Evolutionary conservation across 2,113 vertebrate species (phyloP), one percentile per base, ranked within the genome.

Genomic region (Cebus imitator): DNA sequence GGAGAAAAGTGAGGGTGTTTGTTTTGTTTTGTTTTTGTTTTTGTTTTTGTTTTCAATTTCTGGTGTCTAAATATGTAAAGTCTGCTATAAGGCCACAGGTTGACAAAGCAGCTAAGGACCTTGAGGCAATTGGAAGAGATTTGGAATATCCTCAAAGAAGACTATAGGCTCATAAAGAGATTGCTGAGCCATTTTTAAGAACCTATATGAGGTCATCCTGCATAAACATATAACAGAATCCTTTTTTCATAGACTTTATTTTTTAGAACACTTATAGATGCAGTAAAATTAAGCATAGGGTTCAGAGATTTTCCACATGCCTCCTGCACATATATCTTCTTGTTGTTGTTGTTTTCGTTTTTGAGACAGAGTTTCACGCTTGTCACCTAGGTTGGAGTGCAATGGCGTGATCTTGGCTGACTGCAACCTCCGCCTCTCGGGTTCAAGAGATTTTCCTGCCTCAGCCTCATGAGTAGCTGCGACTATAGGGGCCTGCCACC

Each of bases 141-240:
- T 57, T 61, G 21, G 12, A 86, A 78, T n/a, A 57, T 6, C 21
- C 32, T 92, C 21, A 20, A 35, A 89, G 68, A 16, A 70, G n/a
- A 14, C 5, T 40, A 4, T 27, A 30, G 2, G 4, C 66, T 0
- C 11, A 23, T 3, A 14, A 21, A 70, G 50, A 52, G 20, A 30
- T 57, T 16, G 8, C 27, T 73, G n/a, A 50, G 11, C 5, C 40
- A 5, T 91, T 94, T 73, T 43, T 72, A 48, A 94, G 57, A 8
- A 7, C 5, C 10, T 16, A 3, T 37, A 30, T 40, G 66, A 78
- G 13, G 11, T 88, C 23, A 89, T 76, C 76, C 20, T 55, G 8
- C 37, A 50, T 11, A 64, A n/a, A 45, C 40, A 18, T 27, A 58
- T 8, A 86, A 7, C 17, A 16, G 37, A 66, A 23, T 83, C 21